A percentile compares a stretch with the other conserved stretches of the same genome.
phyloP scores from a whole-genome alignment of 53 echinoderm and acorn worm species.

The Astropecten irregularis region DNA sequence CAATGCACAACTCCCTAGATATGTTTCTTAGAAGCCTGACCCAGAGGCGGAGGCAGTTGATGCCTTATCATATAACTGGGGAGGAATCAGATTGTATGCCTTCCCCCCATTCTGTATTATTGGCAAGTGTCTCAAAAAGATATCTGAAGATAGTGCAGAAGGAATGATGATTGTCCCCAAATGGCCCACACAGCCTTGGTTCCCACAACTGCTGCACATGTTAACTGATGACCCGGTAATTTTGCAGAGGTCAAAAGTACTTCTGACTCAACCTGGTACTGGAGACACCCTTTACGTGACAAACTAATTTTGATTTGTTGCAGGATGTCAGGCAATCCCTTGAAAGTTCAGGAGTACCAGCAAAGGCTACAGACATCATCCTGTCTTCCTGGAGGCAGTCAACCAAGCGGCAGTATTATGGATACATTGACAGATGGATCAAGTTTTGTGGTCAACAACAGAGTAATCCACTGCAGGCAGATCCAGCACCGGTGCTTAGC shows the following conservation, averaged over 20 bases:
- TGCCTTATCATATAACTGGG: no score
- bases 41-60: constrained; percentile 51
- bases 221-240: constrained; percentile 42
- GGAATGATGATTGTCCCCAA: constrained; percentile 51
- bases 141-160: constrained; percentile 49
- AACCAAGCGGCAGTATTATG: constrained; percentile 41
- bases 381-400: constrained; percentile 52
- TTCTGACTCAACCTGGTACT: constrained; percentile 35
- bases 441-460: constrained; percentile 33
- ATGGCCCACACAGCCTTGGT: constrained; percentile 72
- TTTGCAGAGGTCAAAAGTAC: constrained; percentile 2
- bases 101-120: constrained; percentile 34
- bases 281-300: constrained; percentile 32
- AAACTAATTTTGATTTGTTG: constrained; percentile 43
- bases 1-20: constrained; percentile 51
- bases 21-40: constrained; percentile 64
- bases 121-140: constrained; percentile 25
- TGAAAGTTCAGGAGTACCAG: constrained; percentile 15
- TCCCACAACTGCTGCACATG: constrained; percentile 31
- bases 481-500: neutral
- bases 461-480: constrained; percentile 40
- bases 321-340: constrained; percentile 53
- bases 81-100: no score
- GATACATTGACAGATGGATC: constrained; percentile 40
- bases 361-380: constrained; percentile 43